Conservation (phyloP, 2,888 invertebrate genomes). For the Argyresthia goedartella region DNA sequence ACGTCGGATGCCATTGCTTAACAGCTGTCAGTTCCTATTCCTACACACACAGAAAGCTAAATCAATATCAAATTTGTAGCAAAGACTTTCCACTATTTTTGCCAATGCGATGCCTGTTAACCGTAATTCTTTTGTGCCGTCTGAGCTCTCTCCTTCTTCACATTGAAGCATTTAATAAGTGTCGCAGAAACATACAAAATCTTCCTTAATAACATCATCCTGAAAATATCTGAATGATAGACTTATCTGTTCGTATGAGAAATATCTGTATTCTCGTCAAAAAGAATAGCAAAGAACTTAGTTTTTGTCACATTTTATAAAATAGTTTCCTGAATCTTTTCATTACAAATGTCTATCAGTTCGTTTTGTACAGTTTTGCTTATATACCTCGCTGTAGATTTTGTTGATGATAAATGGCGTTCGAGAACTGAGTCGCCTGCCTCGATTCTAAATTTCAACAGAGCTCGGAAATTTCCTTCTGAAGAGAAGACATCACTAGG, state of each 20-base stretch:
- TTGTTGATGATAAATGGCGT: too few species aligned
- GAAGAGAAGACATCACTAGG: conserved; percentile 9
- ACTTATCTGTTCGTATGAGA: conserved; percentile 15
- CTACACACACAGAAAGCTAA: conserved; percentile 12
- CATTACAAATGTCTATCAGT: too few species aligned
- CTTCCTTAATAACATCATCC: too few species aligned
- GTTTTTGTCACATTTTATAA: conserved; percentile 9
- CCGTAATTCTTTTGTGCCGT: conserved; percentile 12
- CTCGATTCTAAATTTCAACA: too few species aligned
- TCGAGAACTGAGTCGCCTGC: too few species aligned
- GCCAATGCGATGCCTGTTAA: conserved; percentile 17
- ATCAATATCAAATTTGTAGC: conserved; percentile 16
- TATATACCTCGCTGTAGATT: too few species aligned
- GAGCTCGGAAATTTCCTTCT: too few species aligned
- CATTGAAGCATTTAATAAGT: conserved; percentile 7
- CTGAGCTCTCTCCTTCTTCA: conserved; percentile 8
- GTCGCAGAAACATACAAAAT: conserved; percentile 11
- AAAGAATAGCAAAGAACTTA: conserved; percentile 16
- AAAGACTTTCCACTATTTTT: conserved; percentile 17
- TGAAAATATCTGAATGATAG: too few species aligned
- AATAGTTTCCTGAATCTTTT: conserved; percentile 12
- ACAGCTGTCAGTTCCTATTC: conserved; percentile 23
- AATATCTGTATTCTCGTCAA: conserved; percentile 23
- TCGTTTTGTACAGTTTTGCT: too few species aligned
- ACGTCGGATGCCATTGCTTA: conserved; percentile 21